Conservation (phyloP, 2,797 vertebrate genomes). For the Iguana delicatissima region DNA sequence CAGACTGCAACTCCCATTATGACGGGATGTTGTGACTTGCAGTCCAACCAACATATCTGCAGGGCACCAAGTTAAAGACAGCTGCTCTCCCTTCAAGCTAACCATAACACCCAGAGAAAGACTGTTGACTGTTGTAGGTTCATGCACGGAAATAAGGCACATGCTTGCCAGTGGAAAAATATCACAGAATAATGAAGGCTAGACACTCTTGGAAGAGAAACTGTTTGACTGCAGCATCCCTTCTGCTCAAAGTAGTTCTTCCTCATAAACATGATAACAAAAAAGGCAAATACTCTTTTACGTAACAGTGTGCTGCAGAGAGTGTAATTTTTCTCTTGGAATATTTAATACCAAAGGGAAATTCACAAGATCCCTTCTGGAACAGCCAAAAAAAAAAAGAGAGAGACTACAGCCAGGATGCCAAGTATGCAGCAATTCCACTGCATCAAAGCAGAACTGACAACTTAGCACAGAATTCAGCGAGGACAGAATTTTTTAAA, state of each 20-base stretch:
- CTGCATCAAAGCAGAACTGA: neutral
- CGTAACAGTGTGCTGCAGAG: neutral
- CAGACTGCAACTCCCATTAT: neutral
- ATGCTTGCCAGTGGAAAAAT: neutral
- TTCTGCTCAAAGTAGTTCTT: neutral
- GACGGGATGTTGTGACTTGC: neutral
- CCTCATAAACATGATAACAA: neutral
- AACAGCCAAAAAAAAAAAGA: neutral
- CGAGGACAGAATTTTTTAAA: neutral
- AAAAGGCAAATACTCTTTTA: neutral
- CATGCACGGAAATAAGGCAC: neutral
- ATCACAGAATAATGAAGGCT: neutral
- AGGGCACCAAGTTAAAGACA: neutral
- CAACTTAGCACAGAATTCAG: neutral
- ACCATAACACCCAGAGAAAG: neutral
- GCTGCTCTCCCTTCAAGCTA: neutral
- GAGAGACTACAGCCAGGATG: no score
- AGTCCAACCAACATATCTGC: neutral
- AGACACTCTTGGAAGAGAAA: neutral
- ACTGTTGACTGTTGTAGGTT: neutral
- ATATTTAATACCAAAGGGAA: neutral
- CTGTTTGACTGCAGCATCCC: neutral
- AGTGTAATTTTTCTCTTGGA: neutral
- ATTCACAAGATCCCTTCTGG: neutral
- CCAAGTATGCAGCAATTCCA: neutral